Percentiles rank a stretch among this genome's conserved stretches.
Conservation (phyloP, 2,113 vertebrate species). For the Cairina moschata region DNA sequence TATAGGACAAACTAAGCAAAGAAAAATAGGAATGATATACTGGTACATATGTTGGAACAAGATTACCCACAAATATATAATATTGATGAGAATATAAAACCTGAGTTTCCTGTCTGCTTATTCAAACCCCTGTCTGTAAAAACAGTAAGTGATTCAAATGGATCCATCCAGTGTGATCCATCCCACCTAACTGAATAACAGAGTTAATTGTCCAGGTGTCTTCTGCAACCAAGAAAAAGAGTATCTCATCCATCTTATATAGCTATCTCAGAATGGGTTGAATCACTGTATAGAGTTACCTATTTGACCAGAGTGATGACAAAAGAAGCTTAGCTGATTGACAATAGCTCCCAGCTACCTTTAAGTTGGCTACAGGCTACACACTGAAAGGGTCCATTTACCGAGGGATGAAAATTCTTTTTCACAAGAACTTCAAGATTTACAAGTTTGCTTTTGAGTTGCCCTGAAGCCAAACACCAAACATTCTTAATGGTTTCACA, state of each 20-base stretch:
- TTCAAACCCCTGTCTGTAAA: neutral
- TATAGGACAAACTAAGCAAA: neutral
- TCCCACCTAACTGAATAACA: neutral
- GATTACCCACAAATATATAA: neutral
- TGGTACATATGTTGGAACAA: accelerated
- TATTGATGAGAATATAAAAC: neutral
- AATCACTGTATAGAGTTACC: neutral
- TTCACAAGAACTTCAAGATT: neutral
- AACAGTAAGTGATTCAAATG: accelerated
- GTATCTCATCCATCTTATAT: neutral
- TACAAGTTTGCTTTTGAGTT: neutral
- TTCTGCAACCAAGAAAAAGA: neutral
- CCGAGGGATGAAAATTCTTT: neutral
- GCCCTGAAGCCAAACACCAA: neutral
- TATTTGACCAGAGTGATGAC: neutral
- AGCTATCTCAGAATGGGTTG: neutral
- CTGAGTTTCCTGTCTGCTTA: neutral
- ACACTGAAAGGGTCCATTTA: neutral
- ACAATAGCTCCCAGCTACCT: neutral
- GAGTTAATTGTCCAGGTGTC: neutral
- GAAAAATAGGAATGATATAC: neutral
- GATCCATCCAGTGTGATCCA: neutral
- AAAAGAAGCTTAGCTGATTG: neutral
- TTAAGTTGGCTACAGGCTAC: neutral
- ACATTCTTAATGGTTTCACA: neutral